These are phyloP conservation scores for Antheraea pernyi DNA, from an alignment of 1,140 invertebrate genomes.

Conservation along the genomic window DNA sequence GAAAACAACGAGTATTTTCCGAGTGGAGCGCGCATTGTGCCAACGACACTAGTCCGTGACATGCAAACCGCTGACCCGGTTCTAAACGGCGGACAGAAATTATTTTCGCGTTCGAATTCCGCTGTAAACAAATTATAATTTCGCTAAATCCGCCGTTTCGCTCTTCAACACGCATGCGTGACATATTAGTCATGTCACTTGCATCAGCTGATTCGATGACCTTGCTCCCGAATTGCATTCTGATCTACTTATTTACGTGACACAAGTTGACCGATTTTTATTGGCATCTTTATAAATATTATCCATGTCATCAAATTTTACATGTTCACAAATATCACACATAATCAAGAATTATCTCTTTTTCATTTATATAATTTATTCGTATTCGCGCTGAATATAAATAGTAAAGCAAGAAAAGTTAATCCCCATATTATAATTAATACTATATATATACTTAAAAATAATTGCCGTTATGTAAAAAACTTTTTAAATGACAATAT, in stretches of 20 bases:
- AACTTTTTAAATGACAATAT: too few relatives aligned
- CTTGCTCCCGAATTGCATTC: constrained; percentile 50
- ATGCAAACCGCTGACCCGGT: constrained; percentile 31
- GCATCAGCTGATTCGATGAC: constrained; percentile 44
- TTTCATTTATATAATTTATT: too few relatives aligned
- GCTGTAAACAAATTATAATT: constrained; percentile 8
- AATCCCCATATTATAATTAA: too few relatives aligned
- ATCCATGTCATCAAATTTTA: too few relatives aligned
- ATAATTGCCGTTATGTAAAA: too few relatives aligned
- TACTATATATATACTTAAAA: too few relatives aligned
- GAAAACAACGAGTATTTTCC: constrained; percentile 26
- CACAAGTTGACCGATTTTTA: not conserved
- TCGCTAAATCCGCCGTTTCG: constrained; percentile 9
- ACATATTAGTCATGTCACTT: constrained; percentile 21
- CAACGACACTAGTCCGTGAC: constrained; percentile 41
- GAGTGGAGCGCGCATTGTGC: constrained; percentile 31
- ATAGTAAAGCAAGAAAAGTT: too few relatives aligned
- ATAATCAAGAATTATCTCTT: too few relatives aligned
- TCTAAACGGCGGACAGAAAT: constrained; percentile 12
- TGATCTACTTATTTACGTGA: constrained; percentile 17
- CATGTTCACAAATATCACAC: too few relatives aligned
- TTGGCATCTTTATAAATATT: not conserved
- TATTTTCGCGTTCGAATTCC: constrained; percentile 9
- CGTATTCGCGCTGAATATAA: too few relatives aligned
- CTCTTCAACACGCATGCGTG: constrained; percentile 48